phyloP scores from a whole-genome alignment of 64 coral and sea anemone species.

The Porites australiensis region DNA sequence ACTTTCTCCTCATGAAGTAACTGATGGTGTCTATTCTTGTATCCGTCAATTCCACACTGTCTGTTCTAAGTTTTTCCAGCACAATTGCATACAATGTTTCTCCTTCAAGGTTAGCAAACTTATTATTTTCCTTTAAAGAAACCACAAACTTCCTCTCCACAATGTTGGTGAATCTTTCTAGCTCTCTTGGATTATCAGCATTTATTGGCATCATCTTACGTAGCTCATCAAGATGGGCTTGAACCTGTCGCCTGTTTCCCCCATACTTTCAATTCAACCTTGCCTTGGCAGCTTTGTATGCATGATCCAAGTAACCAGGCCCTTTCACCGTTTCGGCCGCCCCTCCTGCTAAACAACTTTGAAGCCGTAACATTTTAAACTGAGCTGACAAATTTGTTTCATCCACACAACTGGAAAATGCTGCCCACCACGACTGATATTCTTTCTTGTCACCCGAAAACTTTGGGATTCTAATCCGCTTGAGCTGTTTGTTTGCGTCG shows the following conservation, averaged over 20 bases:
- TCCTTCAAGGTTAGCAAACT: slow-evolving; percentile 51
- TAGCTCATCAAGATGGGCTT: slow-evolving; percentile 54
- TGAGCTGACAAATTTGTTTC: neutral
- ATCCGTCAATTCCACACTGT: slow-evolving; percentile 31
- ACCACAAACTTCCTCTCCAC: slow-evolving; percentile 57
- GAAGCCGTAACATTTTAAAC: slow-evolving; percentile 74
- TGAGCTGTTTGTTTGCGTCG: slow-evolving; percentile 45
- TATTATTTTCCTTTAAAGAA: slow-evolving; percentile 62
- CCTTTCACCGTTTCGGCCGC: slow-evolving; percentile 55
- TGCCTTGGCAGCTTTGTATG: slow-evolving; percentile 64
- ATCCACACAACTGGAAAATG: slow-evolving; percentile 65
- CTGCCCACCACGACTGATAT: slow-evolving; percentile 48
- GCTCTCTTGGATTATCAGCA: slow-evolving; percentile 32
- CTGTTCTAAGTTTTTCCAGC: slow-evolving; percentile 54
- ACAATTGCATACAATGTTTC: slow-evolving; percentile 71
- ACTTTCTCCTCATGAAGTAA: slow-evolving; percentile 34
- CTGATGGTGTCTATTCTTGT: slow-evolving; percentile 7
- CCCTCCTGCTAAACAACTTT: slow-evolving; percentile 59
- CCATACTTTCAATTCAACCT: slow-evolving; percentile 59
- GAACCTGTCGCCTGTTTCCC: slow-evolving; percentile 47
- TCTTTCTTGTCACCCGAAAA: slow-evolving; percentile 63
- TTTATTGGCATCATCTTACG: slow-evolving; percentile 47
- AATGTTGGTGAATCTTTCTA: slow-evolving; percentile 62
- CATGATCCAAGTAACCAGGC: slow-evolving; percentile 37
- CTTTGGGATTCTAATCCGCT: slow-evolving; percentile 41